phyloP scores from a whole-genome alignment of 2,797 vertebrate genomes.

The Natrix natrix region DNA sequence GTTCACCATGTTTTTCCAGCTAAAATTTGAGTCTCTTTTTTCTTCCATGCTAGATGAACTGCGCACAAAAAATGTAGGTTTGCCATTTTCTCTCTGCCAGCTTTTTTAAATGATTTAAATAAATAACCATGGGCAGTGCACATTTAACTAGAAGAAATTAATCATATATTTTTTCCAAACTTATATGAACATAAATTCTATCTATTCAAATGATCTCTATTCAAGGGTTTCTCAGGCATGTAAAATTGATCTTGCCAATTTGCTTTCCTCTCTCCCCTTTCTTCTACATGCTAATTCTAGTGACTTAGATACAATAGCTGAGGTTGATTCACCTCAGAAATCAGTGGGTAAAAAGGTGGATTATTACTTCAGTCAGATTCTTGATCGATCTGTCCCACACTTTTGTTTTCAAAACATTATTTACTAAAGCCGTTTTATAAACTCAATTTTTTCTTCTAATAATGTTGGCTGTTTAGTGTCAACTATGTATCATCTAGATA shows the following conservation, averaged over 20 bases:
- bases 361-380: neutral
- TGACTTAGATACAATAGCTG: neutral
- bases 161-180: neutral
- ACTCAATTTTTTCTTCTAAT: constrained; percentile 20
- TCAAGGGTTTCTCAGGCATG: neutral
- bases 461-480: constrained; percentile 26
- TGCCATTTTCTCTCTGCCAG: neutral
- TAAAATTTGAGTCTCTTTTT: neutral
- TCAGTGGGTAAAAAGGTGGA: neutral
- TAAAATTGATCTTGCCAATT: neutral
- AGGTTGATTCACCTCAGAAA: neutral
- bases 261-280: neutral
- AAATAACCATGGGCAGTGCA: neutral
- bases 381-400: neutral
- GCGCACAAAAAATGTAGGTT: neutral
- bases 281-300: neutral
- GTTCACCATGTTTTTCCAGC: constrained; percentile 35
- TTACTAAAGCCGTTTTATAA: constrained; percentile 32
- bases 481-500: constrained; percentile 43
- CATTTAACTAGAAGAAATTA: constrained; percentile 17
- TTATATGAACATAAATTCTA: neutral
- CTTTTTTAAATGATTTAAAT: neutral
- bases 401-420: neutral
- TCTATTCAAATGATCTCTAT: neutral
- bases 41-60: neutral